Evolutionary conservation across 2,888 invertebrate genomes (phyloP).

Genomic region (Rotaria socialis): DNA sequence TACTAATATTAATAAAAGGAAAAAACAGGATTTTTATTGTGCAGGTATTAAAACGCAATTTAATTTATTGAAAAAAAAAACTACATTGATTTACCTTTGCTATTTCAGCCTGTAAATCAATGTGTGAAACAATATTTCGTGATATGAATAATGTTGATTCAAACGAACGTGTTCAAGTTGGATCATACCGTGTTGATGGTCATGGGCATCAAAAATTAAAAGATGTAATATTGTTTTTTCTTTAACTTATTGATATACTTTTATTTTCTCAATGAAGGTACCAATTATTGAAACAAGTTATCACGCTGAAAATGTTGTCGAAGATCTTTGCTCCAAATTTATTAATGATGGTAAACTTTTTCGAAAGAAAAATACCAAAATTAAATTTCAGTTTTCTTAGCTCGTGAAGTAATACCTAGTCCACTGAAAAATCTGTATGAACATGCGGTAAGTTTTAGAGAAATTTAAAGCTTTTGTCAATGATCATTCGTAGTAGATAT

Average conservation of each 20-base stretch:
- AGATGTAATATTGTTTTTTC: neutral
- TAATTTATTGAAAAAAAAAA: neutral
- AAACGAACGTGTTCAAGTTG: slow-evolving; percentile 30
- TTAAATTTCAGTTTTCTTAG: neutral
- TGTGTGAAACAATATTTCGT: neutral
- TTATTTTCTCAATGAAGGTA: neutral
- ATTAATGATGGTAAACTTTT: neutral
- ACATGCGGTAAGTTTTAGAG: slow-evolving; percentile 31
- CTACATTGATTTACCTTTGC: neutral
- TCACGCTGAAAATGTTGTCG: slow-evolving; percentile 18
- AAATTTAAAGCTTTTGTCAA: neutral
- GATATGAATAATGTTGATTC: slow-evolving; percentile 27
- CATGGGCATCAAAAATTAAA: slow-evolving; percentile 36
- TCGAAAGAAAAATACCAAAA: neutral
- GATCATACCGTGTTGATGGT: slow-evolving; percentile 24
- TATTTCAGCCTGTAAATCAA: slow-evolving; percentile 29
- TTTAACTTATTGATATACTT: neutral
- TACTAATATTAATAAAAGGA: neutral
- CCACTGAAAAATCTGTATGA: slow-evolving; percentile 27
- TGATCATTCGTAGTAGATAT: too few species aligned
- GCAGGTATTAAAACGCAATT: neutral
- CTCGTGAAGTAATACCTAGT: neutral
- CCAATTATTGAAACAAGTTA: slow-evolving; percentile 20
- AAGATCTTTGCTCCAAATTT: neutral
- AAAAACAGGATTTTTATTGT: slow-evolving; percentile 28